phyloP scores from a whole-genome alignment of 2,888 invertebrate genomes.

The Drosophila putrida region DNA sequence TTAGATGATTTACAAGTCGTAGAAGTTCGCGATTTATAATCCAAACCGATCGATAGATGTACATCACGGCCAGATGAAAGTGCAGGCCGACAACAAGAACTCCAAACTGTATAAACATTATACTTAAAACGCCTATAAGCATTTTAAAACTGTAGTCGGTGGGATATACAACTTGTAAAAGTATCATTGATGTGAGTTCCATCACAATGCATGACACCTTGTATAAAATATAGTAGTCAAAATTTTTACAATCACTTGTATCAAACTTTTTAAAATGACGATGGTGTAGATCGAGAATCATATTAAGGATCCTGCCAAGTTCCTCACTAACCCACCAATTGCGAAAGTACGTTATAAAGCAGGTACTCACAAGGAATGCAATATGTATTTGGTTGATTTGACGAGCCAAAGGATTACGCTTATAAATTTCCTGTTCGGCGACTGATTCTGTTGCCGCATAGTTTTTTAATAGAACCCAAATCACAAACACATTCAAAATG shows the following conservation, averaged over 20 bases:
- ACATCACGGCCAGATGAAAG: constrained; percentile 35
- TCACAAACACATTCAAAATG: constrained; percentile 3
- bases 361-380: constrained; percentile 1
- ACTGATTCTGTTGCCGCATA: not conserved
- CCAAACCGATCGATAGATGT: constrained; percentile 55
- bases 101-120: constrained; percentile 5
- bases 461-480: constrained; percentile 4
- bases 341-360: constrained; percentile 22
- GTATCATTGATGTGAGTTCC: constrained; percentile 28
- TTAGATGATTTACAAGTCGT: constrained; percentile 1
- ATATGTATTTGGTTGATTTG: constrained; percentile 24
- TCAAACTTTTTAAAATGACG: not conserved
- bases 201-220: constrained; percentile 24
- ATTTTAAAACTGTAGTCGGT: not conserved
- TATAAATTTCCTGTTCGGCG: constrained; percentile 2
- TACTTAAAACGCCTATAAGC: rapidly evolving
- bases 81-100: constrained; percentile 43
- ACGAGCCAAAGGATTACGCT: constrained; percentile 28
- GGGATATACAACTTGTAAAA: not conserved
- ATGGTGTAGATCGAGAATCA: constrained; percentile 16
- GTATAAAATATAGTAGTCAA: constrained; percentile 29
- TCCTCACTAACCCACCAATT: constrained; percentile 49
- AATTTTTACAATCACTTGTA: constrained; percentile 7
- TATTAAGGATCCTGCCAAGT: constrained; percentile 21
- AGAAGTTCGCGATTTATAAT: constrained; percentile 44